These are phyloP conservation scores for Platysternon megacephalum DNA, from an alignment of 2,113 vertebrate species.

Conservation along the genomic window DNA sequence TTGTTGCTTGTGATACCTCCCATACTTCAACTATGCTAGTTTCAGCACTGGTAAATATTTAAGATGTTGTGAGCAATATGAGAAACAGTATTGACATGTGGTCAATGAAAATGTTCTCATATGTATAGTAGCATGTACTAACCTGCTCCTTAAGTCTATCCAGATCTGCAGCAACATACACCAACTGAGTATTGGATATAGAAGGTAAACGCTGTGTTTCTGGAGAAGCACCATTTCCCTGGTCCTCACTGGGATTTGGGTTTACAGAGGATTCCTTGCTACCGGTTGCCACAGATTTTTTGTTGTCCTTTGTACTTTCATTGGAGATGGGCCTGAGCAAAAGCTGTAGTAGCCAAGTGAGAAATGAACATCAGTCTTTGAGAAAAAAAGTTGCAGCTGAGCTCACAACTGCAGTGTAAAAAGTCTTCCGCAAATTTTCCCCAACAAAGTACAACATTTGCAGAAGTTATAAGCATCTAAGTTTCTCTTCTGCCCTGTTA, in stretches of 20 bases:
- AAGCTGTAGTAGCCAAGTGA: slow-evolving; percentile 76
- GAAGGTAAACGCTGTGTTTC: slow-evolving; percentile 64
- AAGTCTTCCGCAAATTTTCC: neutral
- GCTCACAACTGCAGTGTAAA: neutral
- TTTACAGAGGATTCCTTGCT: slow-evolving; percentile 85
- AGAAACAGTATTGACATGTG: neutral
- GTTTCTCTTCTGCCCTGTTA: neutral
- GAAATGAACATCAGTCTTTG: neutral
- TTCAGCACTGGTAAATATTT: neutral
- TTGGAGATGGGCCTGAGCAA: slow-evolving; percentile 79
- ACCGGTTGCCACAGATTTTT: slow-evolving; percentile 69
- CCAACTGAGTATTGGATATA: slow-evolving; percentile 87
- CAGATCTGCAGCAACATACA: slow-evolving; percentile 88
- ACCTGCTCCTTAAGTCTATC: slow-evolving; percentile 91
- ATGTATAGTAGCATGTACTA: slow-evolving; percentile 1
- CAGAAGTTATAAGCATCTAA: neutral
- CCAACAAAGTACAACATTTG: neutral
- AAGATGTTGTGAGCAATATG: neutral
- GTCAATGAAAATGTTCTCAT: neutral
- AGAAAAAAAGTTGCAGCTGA: neutral
- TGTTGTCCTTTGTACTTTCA: slow-evolving; percentile 83
- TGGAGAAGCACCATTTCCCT: slow-evolving; percentile 74
- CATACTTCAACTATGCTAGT: neutral
- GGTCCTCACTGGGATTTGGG: slow-evolving; percentile 83
- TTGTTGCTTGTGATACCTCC: neutral